Evolutionary conservation across 2,113 vertebrate genomes (phyloP).

Genomic region (Perca fluviatilis): DNA sequence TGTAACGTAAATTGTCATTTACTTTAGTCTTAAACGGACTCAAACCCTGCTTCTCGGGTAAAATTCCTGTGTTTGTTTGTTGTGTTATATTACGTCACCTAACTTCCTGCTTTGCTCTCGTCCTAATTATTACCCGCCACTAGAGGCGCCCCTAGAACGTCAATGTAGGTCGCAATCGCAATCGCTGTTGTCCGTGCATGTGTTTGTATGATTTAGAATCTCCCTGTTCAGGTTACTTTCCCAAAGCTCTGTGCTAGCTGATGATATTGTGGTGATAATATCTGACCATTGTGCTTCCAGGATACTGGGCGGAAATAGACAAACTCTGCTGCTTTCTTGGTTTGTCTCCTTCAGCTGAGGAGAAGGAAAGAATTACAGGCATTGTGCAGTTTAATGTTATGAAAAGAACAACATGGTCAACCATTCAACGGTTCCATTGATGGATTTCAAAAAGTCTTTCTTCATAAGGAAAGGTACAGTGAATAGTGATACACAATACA

Average conservation of each 20-base stretch:
- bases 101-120: no score
- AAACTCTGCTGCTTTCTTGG: slow-evolving; percentile 85
- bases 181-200: no score
- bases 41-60: no score
- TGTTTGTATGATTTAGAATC: no score
- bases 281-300: slow-evolving; percentile 63
- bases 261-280: not conserved
- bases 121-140: no score
- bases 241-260: not conserved
- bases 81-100: no score
- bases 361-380: slow-evolving; percentile 67
- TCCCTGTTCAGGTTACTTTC: slow-evolving; percentile 1
- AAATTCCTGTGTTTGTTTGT: no score
- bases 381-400: slow-evolving; percentile 86
- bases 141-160: no score
- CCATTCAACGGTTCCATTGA: slow-evolving; percentile 68
- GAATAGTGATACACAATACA: no score
- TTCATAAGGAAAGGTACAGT: slow-evolving; percentile 86
- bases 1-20: no score
- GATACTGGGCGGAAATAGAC: slow-evolving; percentile 80
- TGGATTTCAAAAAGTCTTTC: slow-evolving; percentile 79
- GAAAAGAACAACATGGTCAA: slow-evolving; percentile 86
- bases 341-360: slow-evolving; percentile 73
- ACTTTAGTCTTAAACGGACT: no score
- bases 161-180: no score